Conservation (phyloP, 2,113 vertebrate genomes). For the Aplodontia rufa region DNA sequence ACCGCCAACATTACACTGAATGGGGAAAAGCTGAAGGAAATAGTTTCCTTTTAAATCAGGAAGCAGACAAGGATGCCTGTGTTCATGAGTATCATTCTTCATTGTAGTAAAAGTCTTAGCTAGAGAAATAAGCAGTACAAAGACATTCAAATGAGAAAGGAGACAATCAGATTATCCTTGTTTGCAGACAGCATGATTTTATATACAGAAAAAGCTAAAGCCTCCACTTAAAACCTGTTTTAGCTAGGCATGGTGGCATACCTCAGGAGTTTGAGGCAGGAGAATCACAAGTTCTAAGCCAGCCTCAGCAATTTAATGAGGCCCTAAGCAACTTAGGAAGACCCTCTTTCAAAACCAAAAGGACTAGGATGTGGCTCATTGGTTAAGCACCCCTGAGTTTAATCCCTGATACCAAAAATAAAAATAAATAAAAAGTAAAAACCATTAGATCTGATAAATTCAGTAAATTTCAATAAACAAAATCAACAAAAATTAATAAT, state of each 20-base stretch:
- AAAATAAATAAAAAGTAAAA: too few relatives aligned
- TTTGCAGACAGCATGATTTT: not conserved
- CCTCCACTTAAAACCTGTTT: not conserved
- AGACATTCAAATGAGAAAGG: not conserved
- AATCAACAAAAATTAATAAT: not conserved
- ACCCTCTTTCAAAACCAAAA: too few relatives aligned
- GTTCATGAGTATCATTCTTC: not conserved
- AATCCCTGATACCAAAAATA: too few relatives aligned
- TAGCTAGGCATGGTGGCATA: too few relatives aligned
- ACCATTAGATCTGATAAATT: not conserved
- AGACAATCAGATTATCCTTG: not conserved
- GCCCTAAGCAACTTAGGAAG: too few relatives aligned
- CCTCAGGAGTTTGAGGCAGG: too few relatives aligned
- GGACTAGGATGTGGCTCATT: too few relatives aligned
- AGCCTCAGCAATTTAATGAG: too few relatives aligned
- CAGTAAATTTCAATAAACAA: not conserved
- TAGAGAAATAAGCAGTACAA: not conserved
- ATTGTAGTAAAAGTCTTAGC: not conserved
- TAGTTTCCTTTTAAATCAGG: not conserved
- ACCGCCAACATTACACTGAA: not conserved
- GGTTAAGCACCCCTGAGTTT: too few relatives aligned
- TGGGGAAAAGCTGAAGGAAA: not conserved
- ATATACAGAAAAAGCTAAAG: not conserved
- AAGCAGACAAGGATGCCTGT: not conserved
- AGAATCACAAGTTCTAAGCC: too few relatives aligned